Conservation (phyloP, 1,140 invertebrate species). For the Heterodera schachtii region DNA sequence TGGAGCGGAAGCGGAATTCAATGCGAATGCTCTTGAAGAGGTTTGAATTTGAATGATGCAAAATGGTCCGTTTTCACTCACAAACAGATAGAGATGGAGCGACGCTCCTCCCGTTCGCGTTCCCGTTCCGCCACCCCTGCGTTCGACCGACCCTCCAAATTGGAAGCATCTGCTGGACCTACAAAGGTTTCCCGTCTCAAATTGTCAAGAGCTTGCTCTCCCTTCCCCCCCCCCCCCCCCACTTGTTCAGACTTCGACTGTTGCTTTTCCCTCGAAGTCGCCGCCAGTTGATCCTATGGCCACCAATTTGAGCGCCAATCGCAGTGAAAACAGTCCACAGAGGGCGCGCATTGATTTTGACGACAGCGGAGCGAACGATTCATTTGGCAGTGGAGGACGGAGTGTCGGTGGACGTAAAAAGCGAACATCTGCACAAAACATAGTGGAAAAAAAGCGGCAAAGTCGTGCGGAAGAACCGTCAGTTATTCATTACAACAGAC, state of each 20-base stretch:
- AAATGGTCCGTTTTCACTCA: background rate
- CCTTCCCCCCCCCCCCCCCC: background rate
- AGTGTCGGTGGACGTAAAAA: background rate
- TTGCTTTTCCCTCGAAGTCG: background rate
- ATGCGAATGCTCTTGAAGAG: background rate
- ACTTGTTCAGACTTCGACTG: background rate
- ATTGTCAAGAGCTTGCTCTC: background rate
- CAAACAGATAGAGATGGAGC: background rate
- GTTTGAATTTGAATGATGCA: background rate
- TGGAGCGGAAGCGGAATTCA: background rate
- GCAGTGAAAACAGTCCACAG: background rate
- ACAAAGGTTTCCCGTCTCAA: background rate
- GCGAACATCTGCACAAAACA: background rate
- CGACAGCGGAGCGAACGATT: background rate
- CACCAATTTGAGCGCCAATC: background rate
- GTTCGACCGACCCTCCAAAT: background rate
- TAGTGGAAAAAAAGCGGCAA: background rate
- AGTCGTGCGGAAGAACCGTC: background rate
- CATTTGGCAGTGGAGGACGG: background rate
- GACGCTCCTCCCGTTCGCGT: slow-evolving; percentile 4
- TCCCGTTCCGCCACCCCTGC: background rate
- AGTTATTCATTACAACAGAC: background rate
- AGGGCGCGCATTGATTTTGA: background rate
- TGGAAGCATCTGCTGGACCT: background rate
- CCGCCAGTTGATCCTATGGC: background rate